Evolutionary conservation across 2,888 invertebrate species (phyloP).

Genomic region (Pasiphila rectangulata): DNA sequence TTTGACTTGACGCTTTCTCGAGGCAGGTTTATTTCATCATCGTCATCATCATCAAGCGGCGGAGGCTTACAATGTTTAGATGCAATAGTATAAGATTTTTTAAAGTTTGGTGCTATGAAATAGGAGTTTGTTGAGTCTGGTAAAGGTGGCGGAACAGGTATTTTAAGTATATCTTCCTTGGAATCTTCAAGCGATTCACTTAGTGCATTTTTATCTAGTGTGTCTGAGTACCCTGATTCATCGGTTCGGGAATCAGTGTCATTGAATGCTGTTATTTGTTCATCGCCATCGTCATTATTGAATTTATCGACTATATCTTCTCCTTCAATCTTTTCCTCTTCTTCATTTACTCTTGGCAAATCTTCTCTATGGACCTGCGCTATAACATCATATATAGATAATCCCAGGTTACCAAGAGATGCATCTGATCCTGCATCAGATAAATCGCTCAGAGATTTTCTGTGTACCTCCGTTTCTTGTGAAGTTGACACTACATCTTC

Average conservation of each 20-base stretch:
- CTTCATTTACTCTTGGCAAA: slow-evolving; percentile 64
- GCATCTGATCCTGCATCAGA: slow-evolving; percentile 72
- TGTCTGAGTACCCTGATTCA: slow-evolving; percentile 74
- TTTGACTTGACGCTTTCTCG: slow-evolving; percentile 55
- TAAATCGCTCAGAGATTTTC: slow-evolving; percentile 65
- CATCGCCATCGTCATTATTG: slow-evolving; percentile 46
- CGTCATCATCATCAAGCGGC: slow-evolving; percentile 23
- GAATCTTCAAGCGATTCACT: slow-evolving; percentile 49
- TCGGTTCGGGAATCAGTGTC: slow-evolving; percentile 72
- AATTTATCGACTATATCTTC: slow-evolving; percentile 25
- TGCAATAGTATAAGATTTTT: slow-evolving; percentile 48
- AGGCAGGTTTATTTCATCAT: slow-evolving; percentile 42
- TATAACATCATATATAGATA: slow-evolving; percentile 80
- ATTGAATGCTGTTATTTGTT: slow-evolving; percentile 60
- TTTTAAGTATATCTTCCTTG: slow-evolving; percentile 49
- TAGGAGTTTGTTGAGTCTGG: slow-evolving; percentile 52
- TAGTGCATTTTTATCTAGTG: slow-evolving; percentile 56
- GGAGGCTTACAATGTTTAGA: slow-evolving; percentile 37
- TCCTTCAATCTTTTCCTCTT: slow-evolving; percentile 56
- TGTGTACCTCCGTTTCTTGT: slow-evolving; percentile 47
- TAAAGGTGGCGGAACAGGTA: slow-evolving; percentile 68
- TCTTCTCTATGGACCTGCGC: slow-evolving; percentile 81
- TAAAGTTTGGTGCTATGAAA: slow-evolving; percentile 48
- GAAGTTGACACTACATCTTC: slow-evolving; percentile 38
- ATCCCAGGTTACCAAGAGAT: slow-evolving; percentile 64